Evolutionary conservation across 2,888 invertebrate species (phyloP), one percentile per base, ranked within the genome.

Genomic region (Lottia scabra): DNA sequence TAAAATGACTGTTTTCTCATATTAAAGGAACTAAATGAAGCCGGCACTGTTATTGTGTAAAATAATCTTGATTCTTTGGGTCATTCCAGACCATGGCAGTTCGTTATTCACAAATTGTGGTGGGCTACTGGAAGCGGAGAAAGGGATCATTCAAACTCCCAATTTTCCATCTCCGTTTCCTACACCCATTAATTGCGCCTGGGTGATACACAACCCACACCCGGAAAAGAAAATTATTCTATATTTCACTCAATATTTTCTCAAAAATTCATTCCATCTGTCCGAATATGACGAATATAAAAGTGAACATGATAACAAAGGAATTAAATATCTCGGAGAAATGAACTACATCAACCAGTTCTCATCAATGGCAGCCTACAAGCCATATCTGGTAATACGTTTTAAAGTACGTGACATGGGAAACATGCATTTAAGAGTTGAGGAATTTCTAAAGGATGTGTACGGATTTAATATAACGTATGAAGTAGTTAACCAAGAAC

Each of bases 391-490:
- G 77, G 95, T 95, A 72, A 92, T 97, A 76, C 94, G 94, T 78
- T 93, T 97, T 83, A 91, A 93, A 81, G 91, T 88, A 6, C 91
- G 93, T 80, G 91, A 88, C 38, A 81, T 87, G 68, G 85, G 83
- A 23, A 88, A 89, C 71, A 94, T 95, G 44, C 96, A 97, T 90
- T 91, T 96, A 72, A 91, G 97, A 6, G 96, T 95, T 0, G 91
- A 95, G 77, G 93, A 94, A 85, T 93, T 94, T 71, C 92, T 96
- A 44, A 91, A 96, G 75, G 94, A 96, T 76, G 95, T 96, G 62
- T 96, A 94, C 87, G 97, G 97, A 16, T 96, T 97, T 91, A 97
- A 97, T 90, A 93, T 96, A 83, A 97, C 96, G 38, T 97, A 96
- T 88, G 95, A 96, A 87, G 93, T 96, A 80, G 91, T 92, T 27